Evolutionary conservation across 2,888 invertebrate species (phyloP).

Genomic region (Agonopterix alstromeriana): DNA sequence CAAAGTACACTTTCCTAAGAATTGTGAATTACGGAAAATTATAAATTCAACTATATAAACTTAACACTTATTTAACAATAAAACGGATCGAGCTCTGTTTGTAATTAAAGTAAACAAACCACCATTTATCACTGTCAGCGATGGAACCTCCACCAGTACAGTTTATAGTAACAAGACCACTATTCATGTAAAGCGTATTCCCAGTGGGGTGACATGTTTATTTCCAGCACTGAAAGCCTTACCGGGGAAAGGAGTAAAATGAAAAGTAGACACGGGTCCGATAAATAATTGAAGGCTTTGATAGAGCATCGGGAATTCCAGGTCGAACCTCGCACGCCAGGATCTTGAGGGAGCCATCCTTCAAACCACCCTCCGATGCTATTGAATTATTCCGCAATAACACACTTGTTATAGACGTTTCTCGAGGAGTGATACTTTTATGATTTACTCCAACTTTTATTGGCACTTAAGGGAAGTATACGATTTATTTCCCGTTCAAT

Average conservation of each 20-base stretch:
- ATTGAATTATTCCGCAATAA: constrained; percentile 76
- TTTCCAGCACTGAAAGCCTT: constrained; percentile 55
- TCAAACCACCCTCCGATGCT: constrained; percentile 64
- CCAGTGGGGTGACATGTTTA: constrained; percentile 63
- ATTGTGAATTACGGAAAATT: background rate
- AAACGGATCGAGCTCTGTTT: constrained; percentile 20
- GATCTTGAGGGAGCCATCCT: constrained; percentile 69
- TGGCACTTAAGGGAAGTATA: constrained; percentile 76
- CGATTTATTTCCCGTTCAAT: constrained; percentile 74
- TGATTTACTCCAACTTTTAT: constrained; percentile 77
- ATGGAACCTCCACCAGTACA: constrained; percentile 32
- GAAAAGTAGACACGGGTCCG: constrained; percentile 75
- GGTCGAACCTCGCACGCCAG: constrained; percentile 43
- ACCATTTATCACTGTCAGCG: constrained; percentile 47
- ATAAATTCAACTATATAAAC: background rate
- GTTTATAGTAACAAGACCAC: constrained; percentile 46
- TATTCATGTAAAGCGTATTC: constrained; percentile 53
- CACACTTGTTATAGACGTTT: constrained; percentile 76
- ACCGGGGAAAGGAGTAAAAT: constrained; percentile 67
- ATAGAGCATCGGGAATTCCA: constrained; percentile 69
- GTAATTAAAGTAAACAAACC: constrained; percentile 34
- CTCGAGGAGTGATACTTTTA: constrained; percentile 74
- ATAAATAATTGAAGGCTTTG: constrained; percentile 76
- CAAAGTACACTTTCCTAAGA: background rate
- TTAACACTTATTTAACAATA: background rate